Percentiles rank a stretch among this genome's conserved stretches.
Conservation (phyloP, 2,797 vertebrate species). For the Acanthurus lineatus region DNA sequence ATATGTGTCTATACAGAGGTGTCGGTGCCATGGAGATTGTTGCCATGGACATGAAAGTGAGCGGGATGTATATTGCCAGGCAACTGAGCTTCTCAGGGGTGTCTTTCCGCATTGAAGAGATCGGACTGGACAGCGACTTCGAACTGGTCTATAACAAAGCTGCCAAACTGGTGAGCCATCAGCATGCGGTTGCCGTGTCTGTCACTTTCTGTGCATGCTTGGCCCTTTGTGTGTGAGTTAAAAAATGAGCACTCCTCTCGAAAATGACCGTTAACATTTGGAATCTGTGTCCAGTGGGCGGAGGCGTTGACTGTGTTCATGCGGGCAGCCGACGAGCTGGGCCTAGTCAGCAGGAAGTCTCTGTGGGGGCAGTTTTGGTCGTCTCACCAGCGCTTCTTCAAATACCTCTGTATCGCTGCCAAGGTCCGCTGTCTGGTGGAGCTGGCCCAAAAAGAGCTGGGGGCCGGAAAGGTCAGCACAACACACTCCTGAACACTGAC, state of each 20-base stretch:
- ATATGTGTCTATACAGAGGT: slow-evolving; percentile 84
- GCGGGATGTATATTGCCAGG: slow-evolving; percentile 98
- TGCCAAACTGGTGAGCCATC: slow-evolving; percentile 91
- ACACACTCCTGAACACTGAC: slow-evolving; percentile 31
- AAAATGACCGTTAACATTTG: slow-evolving; percentile 19
- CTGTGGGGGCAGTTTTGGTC: slow-evolving; percentile 99
- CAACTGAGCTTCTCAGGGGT: slow-evolving; percentile 99
- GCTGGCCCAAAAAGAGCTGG: slow-evolving; percentile 92
- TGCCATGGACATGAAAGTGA: slow-evolving; percentile 99
- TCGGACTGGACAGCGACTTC: slow-evolving; percentile 92
- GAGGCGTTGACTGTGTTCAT: slow-evolving; percentile 94
- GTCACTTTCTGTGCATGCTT: not conserved
- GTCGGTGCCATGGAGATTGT: slow-evolving; percentile 99
- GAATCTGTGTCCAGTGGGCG: slow-evolving; percentile 89
- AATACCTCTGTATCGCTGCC: slow-evolving; percentile 98
- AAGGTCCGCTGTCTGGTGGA: slow-evolving; percentile 95
- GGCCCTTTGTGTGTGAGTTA: not conserved
- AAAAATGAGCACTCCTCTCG: not conserved
- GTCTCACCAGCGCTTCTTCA: slow-evolving; percentile 98
- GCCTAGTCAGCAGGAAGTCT: slow-evolving; percentile 95
- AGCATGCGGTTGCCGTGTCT: not conserved
- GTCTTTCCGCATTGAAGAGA: slow-evolving; percentile 97
- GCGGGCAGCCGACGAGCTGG: slow-evolving; percentile 92
- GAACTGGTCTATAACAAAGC: slow-evolving; percentile 95
- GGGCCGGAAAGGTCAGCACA: slow-evolving; percentile 90